phyloP scores from a whole-genome alignment of 2,113 vertebrate species.

The Strigops habroptila region DNA sequence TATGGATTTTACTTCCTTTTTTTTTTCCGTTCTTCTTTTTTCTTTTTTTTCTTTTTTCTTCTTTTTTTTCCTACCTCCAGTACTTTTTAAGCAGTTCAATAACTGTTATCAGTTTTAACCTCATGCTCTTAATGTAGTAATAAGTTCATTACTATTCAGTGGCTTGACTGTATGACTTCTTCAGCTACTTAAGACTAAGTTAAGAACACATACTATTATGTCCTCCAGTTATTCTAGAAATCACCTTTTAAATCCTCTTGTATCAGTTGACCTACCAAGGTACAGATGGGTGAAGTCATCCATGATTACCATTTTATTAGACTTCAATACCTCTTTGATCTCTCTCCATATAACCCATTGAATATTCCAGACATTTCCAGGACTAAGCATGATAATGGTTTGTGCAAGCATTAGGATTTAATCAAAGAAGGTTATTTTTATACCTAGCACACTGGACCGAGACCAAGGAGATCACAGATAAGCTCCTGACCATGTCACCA shows the following conservation, averaged over 20 bases:
- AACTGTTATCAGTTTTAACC: neutral
- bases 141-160: neutral
- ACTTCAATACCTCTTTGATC: neutral
- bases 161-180: neutral
- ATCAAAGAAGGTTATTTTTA: neutral
- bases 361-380: neutral
- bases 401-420: neutral
- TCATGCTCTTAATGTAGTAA: rapidly evolving
- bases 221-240: neutral
- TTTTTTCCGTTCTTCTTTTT: neutral
- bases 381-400: neutral
- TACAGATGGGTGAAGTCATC: neutral
- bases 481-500: neutral
- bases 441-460: neutral
- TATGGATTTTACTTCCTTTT: neutral
- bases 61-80: neutral
- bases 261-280: neutral
- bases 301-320: neutral
- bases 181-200: neutral
- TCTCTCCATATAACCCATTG: neutral
- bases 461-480: neutral
- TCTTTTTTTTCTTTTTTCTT: no score
- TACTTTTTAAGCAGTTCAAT: neutral
- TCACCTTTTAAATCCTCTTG: neutral
- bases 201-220: neutral